Evolutionary conservation across 1,140 invertebrate genomes (phyloP).

Genomic region (Dufourea novaeangliae): DNA sequence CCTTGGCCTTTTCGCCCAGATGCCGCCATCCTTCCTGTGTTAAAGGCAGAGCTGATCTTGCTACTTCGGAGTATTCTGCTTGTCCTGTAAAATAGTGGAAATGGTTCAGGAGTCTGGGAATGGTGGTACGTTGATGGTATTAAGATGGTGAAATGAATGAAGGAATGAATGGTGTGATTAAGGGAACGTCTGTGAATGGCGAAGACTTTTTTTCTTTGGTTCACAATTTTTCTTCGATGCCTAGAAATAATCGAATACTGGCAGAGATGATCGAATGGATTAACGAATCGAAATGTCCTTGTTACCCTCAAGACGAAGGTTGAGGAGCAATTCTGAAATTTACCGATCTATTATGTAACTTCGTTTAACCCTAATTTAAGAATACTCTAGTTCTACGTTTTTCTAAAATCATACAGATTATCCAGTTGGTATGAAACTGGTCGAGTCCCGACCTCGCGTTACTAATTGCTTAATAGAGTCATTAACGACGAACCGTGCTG

Average conservation of each 20-base stretch:
- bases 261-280: too few relatives aligned
- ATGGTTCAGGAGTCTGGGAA: not conserved
- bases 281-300: too few relatives aligned
- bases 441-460: not conserved
- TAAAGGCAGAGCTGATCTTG: not conserved
- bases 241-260: too few relatives aligned
- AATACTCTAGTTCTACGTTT: not conserved
- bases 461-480: not conserved
- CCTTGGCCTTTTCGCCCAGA: slow-evolving; percentile 3
- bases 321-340: not conserved
- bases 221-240: too few relatives aligned
- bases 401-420: not conserved
- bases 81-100: not conserved
- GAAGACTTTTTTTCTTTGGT: not conserved
- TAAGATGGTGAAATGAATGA: too few relatives aligned
- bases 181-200: too few relatives aligned
- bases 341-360: not conserved
- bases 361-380: not conserved
- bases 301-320: too few relatives aligned
- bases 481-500: not conserved
- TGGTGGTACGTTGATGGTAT: not conserved
- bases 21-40: not conserved
- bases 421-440: not conserved
- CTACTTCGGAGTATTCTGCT: not conserved
- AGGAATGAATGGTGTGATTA: too few relatives aligned